phyloP scores from a whole-genome alignment of 2,888 invertebrate species.

The Schizotus pectinicornis region DNA sequence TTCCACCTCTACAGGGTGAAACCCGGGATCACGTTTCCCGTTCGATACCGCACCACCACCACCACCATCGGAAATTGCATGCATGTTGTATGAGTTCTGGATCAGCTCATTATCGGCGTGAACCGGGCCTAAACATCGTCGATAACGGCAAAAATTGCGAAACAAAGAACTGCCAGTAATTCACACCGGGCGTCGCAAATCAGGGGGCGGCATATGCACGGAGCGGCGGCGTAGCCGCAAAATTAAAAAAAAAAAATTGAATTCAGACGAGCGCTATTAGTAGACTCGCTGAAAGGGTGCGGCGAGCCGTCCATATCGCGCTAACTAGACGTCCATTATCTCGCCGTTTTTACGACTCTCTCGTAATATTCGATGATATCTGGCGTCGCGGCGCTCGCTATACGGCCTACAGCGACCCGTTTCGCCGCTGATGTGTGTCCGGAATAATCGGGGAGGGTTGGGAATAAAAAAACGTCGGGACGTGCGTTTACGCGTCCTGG shows the following conservation, averaged over 20 bases:
- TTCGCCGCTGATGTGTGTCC: slow-evolving; percentile 13
- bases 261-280: slow-evolving; percentile 24
- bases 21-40: too few species aligned
- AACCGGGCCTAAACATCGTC: too few species aligned
- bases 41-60: too few species aligned
- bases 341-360: slow-evolving; percentile 25
- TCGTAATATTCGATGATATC: slow-evolving; percentile 29
- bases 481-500: too few species aligned
- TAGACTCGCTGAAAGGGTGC: slow-evolving; percentile 25
- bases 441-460: slow-evolving; percentile 6
- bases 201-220: slow-evolving; percentile 14
- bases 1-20: too few species aligned
- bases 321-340: slow-evolving; percentile 28
- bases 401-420: slow-evolving; percentile 13
- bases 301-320: slow-evolving; percentile 7
- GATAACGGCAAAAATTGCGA: too few species aligned
- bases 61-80: too few species aligned
- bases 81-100: too few species aligned
- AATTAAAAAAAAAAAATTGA: slow-evolving; percentile 21
- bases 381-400: slow-evolving; percentile 12
- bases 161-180: too few species aligned
- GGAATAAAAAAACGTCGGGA: neutral
- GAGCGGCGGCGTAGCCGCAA: slow-evolving; percentile 13
- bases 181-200: neutral
- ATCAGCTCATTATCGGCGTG: too few species aligned